These are phyloP conservation scores for Elephantulus edwardii DNA, from an alignment of 2,113 vertebrate genomes.

Conservation along the genomic window DNA sequence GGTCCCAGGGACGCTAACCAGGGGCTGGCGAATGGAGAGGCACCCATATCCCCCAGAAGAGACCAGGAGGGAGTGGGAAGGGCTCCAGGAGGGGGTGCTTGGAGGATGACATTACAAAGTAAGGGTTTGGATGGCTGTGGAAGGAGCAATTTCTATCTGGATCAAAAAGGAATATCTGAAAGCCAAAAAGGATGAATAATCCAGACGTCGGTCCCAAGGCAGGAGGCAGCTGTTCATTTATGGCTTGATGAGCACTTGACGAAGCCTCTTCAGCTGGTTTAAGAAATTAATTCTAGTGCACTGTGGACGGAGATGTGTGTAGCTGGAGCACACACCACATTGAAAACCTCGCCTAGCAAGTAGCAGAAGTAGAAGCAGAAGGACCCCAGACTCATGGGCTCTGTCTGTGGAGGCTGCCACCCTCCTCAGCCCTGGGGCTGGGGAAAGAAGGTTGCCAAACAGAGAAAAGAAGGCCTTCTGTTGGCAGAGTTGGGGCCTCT, in stretches of 20 bases:
- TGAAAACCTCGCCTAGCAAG: background rate
- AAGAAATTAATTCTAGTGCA: background rate
- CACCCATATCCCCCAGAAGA: no score
- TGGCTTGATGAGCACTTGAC: slow-evolving; percentile 55
- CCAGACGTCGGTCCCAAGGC: slow-evolving; percentile 57
- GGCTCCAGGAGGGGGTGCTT: background rate
- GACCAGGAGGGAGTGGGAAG: background rate
- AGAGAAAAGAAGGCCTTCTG: background rate
- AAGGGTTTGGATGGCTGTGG: slow-evolving; percentile 16
- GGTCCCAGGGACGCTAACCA: background rate
- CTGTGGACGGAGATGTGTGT: background rate
- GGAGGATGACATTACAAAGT: background rate
- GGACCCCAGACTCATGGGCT: background rate
- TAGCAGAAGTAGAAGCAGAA: background rate
- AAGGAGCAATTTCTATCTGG: slow-evolving; percentile 60
- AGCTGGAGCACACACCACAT: fast-evolving
- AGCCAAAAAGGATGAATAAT: slow-evolving; percentile 70
- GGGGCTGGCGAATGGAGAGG: background rate
- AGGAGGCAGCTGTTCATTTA: slow-evolving; percentile 69
- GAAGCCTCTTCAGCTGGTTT: slow-evolving; percentile 32
- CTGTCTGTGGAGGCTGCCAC: fast-evolving
- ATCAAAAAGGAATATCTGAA: slow-evolving; percentile 43
- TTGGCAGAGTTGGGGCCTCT: background rate
- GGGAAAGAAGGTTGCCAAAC: background rate
- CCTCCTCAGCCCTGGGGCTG: background rate